phyloP scores from a whole-genome alignment of 2,113 vertebrate genomes.

The Columba janthina region DNA sequence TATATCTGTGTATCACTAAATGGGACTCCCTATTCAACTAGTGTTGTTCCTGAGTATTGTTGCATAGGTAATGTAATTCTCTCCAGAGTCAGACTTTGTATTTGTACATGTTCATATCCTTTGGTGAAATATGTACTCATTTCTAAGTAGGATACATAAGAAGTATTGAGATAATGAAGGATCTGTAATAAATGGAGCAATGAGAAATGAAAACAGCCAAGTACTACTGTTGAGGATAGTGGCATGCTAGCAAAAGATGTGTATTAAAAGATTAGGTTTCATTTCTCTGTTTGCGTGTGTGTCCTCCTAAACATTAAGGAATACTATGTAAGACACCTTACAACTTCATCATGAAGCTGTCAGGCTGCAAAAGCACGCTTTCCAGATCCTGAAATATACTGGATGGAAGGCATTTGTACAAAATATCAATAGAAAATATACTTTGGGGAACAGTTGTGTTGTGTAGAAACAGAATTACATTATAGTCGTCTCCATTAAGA shows the following conservation, averaged over 20 bases:
- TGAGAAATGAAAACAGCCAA: not conserved
- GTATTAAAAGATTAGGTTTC: not conserved
- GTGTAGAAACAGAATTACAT: not conserved
- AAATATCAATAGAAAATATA: constrained; percentile 28
- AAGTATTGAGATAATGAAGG: not conserved
- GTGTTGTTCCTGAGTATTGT: not conserved
- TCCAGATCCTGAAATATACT: not conserved
- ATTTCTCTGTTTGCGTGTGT: not conserved
- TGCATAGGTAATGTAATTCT: not conserved
- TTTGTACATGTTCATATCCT: not conserved
- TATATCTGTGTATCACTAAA: not conserved
- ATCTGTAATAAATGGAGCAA: not conserved
- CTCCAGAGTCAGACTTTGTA: not conserved
- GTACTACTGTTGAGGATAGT: not conserved
- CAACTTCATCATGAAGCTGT: not conserved
- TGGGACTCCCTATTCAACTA: not conserved
- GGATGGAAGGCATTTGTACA: not conserved
- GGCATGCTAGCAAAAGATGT: not conserved
- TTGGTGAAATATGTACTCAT: not conserved
- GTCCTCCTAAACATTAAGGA: not conserved
- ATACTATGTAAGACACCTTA: not conserved
- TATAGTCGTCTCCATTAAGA: not conserved
- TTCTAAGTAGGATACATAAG: not conserved
- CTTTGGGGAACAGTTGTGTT: constrained; percentile 9
- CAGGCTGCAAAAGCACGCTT: not conserved